Conservation (phyloP, 2,113 vertebrate genomes). For the Nibea albiflora region DNA sequence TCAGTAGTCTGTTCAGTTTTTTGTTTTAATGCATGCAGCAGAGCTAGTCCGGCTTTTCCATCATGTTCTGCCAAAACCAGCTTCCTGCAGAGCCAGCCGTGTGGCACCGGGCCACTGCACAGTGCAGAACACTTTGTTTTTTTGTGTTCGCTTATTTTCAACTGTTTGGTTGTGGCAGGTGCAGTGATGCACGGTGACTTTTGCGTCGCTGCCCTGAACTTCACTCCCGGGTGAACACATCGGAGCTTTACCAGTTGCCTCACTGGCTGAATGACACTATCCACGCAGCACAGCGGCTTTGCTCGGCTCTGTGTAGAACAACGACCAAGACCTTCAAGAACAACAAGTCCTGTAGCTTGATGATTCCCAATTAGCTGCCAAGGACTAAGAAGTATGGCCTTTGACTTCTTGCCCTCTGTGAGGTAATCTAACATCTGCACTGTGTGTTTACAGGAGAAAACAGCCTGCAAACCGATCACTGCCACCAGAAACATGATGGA, state of each 20-base stretch:
- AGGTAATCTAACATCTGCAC: not conserved
- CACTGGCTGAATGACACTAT: not conserved
- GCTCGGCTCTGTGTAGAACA: not conserved
- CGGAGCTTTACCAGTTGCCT: slow-evolving; percentile 3
- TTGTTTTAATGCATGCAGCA: slow-evolving; percentile 54
- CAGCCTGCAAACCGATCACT: not conserved
- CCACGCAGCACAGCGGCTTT: not conserved
- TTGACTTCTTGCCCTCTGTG: not conserved
- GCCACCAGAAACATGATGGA: not conserved
- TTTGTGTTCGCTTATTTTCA: slow-evolving; percentile 21
- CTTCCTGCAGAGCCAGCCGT: slow-evolving; percentile 41
- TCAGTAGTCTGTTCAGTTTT: slow-evolving; percentile 11
- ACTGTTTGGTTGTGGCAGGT: slow-evolving; percentile 37
- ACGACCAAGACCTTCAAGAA: not conserved
- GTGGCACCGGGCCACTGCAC: slow-evolving; percentile 21
- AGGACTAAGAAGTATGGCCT: not conserved
- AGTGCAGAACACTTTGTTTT: slow-evolving; percentile 13
- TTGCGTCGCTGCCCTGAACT: slow-evolving; percentile 5
- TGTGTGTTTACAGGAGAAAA: not conserved
- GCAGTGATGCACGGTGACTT: slow-evolving; percentile 36
- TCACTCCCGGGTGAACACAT: slow-evolving; percentile 18
- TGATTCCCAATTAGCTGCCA: not conserved
- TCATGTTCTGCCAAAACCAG: slow-evolving; percentile 51
- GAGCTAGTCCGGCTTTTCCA: slow-evolving; percentile 46
- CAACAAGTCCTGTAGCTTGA: not conserved